Percentiles rank a stretch among this genome's conserved stretches.
Evolutionary conservation across 2,888 invertebrate species (phyloP).

Genomic region (Synanthedon formicaeformis): DNA sequence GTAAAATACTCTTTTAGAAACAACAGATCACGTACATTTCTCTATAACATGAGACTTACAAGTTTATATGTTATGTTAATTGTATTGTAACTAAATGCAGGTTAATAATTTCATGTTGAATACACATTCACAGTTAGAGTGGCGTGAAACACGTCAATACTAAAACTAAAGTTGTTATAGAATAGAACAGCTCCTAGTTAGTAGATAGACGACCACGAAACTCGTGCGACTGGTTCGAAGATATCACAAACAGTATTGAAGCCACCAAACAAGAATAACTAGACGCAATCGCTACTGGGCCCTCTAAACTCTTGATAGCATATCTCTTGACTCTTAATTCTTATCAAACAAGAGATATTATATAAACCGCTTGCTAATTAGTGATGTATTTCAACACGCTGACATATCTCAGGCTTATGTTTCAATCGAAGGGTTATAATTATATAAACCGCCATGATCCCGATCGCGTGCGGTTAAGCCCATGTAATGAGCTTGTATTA

Average conservation of each 20-base stretch:
- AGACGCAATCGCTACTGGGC: conserved; percentile 3
- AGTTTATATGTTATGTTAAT: neutral
- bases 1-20: no score
- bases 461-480: neutral
- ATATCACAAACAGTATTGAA: conserved; percentile 31
- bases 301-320: neutral
- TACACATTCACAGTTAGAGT: neutral
- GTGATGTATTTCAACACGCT: neutral
- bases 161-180: neutral
- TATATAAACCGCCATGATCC: neutral
- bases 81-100: neutral
- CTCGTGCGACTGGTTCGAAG: conserved; percentile 18
- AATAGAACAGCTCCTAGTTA: neutral
- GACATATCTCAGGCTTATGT: neutral
- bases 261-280: conserved; percentile 27
- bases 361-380: neutral
- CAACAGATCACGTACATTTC: no score
- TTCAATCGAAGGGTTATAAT: neutral
- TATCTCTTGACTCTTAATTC: neutral
- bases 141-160: neutral
- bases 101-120: conserved; percentile 1
- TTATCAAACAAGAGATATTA: neutral
- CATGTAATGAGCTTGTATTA: neutral
- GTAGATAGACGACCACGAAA: conserved; percentile 6
- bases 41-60: no score